Base-by-base conservation (phyloP, 2,888 invertebrate species). In the Stictocephala bisonia region DNA sequence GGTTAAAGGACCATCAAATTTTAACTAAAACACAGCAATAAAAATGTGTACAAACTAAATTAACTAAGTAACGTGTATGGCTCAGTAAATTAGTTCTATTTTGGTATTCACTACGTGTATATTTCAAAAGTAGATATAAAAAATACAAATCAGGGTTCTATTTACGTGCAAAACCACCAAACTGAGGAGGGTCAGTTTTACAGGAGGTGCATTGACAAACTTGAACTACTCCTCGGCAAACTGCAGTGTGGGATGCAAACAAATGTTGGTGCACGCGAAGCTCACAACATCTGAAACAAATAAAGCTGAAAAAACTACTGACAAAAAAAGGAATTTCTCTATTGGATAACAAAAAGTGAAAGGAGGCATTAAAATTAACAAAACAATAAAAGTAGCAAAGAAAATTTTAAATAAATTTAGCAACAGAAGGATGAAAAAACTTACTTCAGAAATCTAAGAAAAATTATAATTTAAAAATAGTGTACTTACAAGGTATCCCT, bases 401-500 rank as follows among this genome's bases (percentile, higher is more conserved):
- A 48, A 48, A 41, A 44, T 44, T n/a, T n/a, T n/a, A n/a, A n/a
- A n/a, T n/a, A n/a, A n/a, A n/a, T n/a, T n/a, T n/a, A n/a, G n/a
- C n/a, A n/a, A n/a, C n/a, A n/a, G n/a, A n/a, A n/a, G n/a, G n/a
- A n/a, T n/a, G n/a, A n/a, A 44, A 44, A 22, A 27, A 24, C 11
- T 44, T 44, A 20, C 24, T 9, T 44, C n/a, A 40, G n/a, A 41
- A 20, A 66, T 3, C 9, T 18, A 6, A 41, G 1, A 64, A 22
- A 11, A 11, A 7, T 64, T 18, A 41, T 20, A 64, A 64, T 35
- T 35, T 18, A 41, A 6, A 29, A 27, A 31, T 35, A 29, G 11
- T 20, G 24, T 44, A 71, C 71, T 71, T 58, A 71, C 71, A 71
- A 20, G 1, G 41, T 44, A 35, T 71, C 71, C 13, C 41, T 56